Evolutionary conservation across 2,113 vertebrate species (phyloP).

Genomic region (Labeo rohita): DNA sequence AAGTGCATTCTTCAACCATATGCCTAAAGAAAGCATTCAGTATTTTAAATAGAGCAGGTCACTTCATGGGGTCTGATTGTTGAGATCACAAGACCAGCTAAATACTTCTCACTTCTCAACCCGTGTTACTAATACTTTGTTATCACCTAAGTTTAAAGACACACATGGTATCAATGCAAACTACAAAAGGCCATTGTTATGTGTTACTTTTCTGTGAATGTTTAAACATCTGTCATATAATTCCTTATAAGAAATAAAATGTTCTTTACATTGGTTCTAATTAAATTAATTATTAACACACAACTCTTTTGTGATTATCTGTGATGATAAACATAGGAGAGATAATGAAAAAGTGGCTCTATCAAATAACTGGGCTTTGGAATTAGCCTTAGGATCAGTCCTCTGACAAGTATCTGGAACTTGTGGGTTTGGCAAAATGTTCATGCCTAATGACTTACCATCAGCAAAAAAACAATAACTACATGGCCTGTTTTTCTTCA

Average conservation of each 20-base stretch:
- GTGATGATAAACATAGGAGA: background rate
- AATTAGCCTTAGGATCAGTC: background rate
- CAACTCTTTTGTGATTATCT: background rate
- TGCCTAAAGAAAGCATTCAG: too few species aligned
- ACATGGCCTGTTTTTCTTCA: constrained; percentile 62
- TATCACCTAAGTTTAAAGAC: too few species aligned
- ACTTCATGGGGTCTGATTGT: background rate
- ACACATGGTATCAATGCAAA: background rate
- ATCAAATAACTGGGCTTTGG: background rate
- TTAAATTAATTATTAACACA: background rate
- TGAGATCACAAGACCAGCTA: background rate
- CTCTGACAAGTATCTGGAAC: constrained; percentile 32
- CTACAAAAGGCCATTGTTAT: background rate
- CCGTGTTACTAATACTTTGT: too few species aligned
- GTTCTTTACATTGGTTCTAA: background rate
- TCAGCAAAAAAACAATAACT: constrained; percentile 60
- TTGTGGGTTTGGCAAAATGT: constrained; percentile 35
- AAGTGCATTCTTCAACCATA: too few species aligned
- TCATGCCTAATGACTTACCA: constrained; percentile 61
- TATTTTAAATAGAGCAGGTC: background rate
- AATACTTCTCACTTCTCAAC: background rate
- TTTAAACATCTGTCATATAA: background rate
- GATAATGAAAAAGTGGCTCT: background rate
- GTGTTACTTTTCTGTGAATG: background rate
- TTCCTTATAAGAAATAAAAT: background rate